Evolutionary conservation across 2,797 vertebrate genomes (phyloP), one percentile per base, ranked within the genome.

Genomic region (Notolabrus celidotus): DNA sequence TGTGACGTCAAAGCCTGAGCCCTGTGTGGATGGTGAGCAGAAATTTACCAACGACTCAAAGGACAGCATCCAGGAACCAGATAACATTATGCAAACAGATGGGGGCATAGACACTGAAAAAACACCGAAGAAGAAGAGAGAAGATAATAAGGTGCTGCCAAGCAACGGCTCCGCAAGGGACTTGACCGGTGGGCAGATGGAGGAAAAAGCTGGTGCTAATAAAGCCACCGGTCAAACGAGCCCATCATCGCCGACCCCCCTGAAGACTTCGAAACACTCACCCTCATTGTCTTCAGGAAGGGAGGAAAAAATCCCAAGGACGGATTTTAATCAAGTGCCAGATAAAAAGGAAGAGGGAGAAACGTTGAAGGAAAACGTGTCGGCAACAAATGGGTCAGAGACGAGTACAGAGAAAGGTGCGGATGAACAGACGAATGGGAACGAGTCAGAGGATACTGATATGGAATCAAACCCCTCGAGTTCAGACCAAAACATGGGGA

Each of bases 241-340:
- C 67, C 81, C 77, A 0, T 71, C 89, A 2, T 79, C 9, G 4
- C 85, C 87, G 15, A 86, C 84, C 10, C 79, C 74, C 23, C 63
- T 27, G 16, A 91, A 92, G 77, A 88, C 86, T 55, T 81, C 87
- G 23, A 90, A 91, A 79, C 76, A 87, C 50, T 88, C 89, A 0
- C 84, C 90, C 10, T 85, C 86, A 29, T 74, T 65, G 3, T 83
- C 85, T 17, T 86, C 41, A 1, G 90, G 75, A 52, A 84, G 84
- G 59, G 91, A 90, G 55, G 93, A 91, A 53, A 95, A 94, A 86
- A 91, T 92, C 54, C 86, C 92, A 31, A 83, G 92, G 75, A 93
- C 92, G 62, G 92, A 94, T 67, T 93, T 88, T 57, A 84, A 68
- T 70, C 70, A 68, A 60, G 68, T 43, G 67, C 59, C 72, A 50